A percentile compares a stretch with the other conserved stretches of the same genome.
Evolutionary conservation across 2,888 invertebrate genomes (phyloP).

Genomic region (Drosophila lacicola): DNA sequence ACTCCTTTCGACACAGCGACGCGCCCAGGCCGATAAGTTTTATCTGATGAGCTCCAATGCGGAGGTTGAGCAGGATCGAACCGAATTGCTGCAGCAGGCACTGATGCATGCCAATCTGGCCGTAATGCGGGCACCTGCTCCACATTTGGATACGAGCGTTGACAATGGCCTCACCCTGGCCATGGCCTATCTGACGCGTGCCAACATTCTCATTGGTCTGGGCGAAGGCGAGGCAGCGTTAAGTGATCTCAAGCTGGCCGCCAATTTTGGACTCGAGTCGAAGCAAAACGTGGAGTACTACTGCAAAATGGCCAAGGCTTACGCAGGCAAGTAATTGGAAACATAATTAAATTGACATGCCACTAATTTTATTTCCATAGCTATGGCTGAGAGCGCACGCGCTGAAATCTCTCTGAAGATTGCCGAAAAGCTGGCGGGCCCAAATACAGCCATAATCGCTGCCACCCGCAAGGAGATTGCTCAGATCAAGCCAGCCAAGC

Average conservation of each 20-base stretch:
- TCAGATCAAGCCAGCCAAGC: slow-evolving; percentile 68
- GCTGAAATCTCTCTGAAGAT: slow-evolving; percentile 89
- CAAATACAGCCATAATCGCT: slow-evolving; percentile 85
- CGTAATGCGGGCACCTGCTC: slow-evolving; percentile 89
- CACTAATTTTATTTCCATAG: slow-evolving; percentile 82
- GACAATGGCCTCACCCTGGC: slow-evolving; percentile 89
- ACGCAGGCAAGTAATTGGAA: slow-evolving; percentile 83
- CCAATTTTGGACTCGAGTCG: slow-evolving; percentile 88
- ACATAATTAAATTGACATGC: neutral
- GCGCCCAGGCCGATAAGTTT: slow-evolving; percentile 88
- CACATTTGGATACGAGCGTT: slow-evolving; percentile 86
- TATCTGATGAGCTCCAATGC: slow-evolving; percentile 86
- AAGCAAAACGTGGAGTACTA: slow-evolving; percentile 89
- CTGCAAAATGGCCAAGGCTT: slow-evolving; percentile 90
- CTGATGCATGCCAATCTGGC: slow-evolving; percentile 89
- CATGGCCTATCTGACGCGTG: slow-evolving; percentile 88
- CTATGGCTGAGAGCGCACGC: slow-evolving; percentile 87
- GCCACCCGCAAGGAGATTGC: slow-evolving; percentile 85
- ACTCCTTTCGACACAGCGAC: slow-evolving; percentile 87
- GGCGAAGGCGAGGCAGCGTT: slow-evolving; percentile 88
- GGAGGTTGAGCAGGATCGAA: slow-evolving; percentile 33
- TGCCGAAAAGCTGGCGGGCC: slow-evolving; percentile 87
- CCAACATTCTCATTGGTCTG: slow-evolving; percentile 87
- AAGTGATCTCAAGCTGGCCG: slow-evolving; percentile 89
- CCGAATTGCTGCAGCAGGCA: slow-evolving; percentile 86